A percentile compares a stretch with the other conserved stretches of the same genome.
These are phyloP conservation scores for Oreochromis tanganicae DNA, from an alignment of 2,113 vertebrate species.

Conservation along the genomic window DNA sequence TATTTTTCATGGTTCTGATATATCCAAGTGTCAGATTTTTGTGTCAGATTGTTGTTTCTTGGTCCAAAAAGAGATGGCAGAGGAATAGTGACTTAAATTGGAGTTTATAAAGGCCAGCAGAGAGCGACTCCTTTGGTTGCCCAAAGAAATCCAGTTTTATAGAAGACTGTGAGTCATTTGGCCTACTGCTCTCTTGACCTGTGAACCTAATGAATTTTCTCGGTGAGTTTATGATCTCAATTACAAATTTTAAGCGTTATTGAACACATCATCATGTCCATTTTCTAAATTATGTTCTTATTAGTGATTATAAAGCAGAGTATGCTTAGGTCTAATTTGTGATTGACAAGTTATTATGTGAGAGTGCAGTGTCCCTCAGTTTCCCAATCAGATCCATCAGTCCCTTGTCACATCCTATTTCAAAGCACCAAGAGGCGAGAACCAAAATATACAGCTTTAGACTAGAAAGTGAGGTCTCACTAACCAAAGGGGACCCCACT, in stretches of 20 bases:
- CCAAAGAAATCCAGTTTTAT: neutral
- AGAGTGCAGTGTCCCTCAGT: neutral
- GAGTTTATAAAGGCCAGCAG: neutral
- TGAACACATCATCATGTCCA: neutral
- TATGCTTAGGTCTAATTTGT: neutral
- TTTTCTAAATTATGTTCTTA: neutral
- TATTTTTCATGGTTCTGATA: neutral
- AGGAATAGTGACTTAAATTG: neutral
- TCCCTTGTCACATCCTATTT: neutral
- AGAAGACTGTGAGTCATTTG: neutral
- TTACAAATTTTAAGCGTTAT: neutral
- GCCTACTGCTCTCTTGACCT: neutral
- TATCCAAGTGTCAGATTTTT: neutral
- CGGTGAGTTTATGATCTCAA: neutral
- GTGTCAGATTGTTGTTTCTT: neutral
- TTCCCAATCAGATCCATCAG: neutral
- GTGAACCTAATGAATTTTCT: neutral
- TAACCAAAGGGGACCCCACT: neutral
- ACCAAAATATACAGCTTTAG: neutral
- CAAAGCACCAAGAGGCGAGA: neutral
- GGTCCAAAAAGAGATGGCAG: neutral
- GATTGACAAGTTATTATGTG: neutral
- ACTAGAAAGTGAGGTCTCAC: neutral
- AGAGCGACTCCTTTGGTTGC: accelerated
- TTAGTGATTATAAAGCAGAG: neutral